These are phyloP conservation scores for Strigops habroptila DNA, from an alignment of 2,113 vertebrate species.

Conservation along the genomic window DNA sequence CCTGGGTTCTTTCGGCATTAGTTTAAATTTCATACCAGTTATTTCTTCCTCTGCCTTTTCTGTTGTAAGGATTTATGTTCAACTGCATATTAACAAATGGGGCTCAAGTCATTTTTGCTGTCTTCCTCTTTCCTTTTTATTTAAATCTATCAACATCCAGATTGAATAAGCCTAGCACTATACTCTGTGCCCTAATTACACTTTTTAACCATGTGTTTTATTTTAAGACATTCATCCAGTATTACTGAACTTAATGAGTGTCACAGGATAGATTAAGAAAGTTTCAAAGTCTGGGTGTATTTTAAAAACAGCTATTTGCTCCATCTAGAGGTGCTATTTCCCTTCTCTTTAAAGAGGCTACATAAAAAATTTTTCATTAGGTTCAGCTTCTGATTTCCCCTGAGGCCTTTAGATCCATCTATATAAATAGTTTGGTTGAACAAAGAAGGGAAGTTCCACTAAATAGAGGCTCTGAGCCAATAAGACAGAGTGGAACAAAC, in stretches of 20 bases:
- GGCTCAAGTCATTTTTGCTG: neutral
- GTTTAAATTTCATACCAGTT: neutral
- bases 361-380: neutral
- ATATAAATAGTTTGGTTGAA: slow-evolving; percentile 23
- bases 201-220: neutral
- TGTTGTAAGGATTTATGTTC: neutral
- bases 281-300: neutral
- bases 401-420: neutral
- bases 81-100: neutral
- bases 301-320: slow-evolving; percentile 3
- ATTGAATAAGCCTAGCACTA: neutral
- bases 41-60: neutral
- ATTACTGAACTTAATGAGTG: neutral
- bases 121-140: neutral
- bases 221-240: neutral
- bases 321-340: neutral
- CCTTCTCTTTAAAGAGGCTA: neutral
- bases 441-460: slow-evolving; percentile 45
- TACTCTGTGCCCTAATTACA: neutral
- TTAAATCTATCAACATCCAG: neutral
- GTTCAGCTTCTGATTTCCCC: neutral
- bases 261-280: neutral
- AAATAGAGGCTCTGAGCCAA: slow-evolving; percentile 34
- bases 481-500: slow-evolving; percentile 2
- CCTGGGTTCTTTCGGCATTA: neutral